Conservation (phyloP, 2,113 vertebrate species). For the Promerops cafer region DNA sequence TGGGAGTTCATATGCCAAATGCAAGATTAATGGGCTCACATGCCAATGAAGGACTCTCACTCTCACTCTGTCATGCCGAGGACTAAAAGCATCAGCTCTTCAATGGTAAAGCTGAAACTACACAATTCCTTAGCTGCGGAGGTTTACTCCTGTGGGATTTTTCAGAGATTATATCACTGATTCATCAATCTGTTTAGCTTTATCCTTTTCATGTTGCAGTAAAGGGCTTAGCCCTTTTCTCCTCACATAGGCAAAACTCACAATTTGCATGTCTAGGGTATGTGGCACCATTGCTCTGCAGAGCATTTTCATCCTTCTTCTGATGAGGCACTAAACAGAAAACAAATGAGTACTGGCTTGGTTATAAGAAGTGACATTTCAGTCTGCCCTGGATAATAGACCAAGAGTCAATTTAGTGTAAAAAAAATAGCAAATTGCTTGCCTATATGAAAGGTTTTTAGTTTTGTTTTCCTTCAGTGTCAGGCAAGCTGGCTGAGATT, state of each 20-base stretch:
- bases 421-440: neutral
- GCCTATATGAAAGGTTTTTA: neutral
- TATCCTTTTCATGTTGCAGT: neutral
- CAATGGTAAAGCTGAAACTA: neutral
- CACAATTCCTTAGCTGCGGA: neutral
- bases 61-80: neutral
- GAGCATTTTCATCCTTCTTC: neutral
- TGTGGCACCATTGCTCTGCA: neutral
- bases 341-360: neutral
- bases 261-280: neutral
- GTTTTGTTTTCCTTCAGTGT: neutral
- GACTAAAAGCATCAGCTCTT: slow-evolving; percentile 10
- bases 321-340: neutral
- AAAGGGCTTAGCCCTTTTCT: neutral
- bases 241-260: neutral
- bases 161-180: neutral
- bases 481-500: neutral
- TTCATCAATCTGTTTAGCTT: neutral
- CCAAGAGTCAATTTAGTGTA: neutral
- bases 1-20: slow-evolving; percentile 10
- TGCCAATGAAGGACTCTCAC: slow-evolving; percentile 28
- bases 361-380: neutral
- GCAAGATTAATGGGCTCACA: neutral
- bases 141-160: neutral
- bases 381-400: neutral